Percentiles rank a stretch among this genome's conserved stretches.
Conservation (phyloP, 2,113 vertebrate genomes). For the Oxyura jamaicensis region DNA sequence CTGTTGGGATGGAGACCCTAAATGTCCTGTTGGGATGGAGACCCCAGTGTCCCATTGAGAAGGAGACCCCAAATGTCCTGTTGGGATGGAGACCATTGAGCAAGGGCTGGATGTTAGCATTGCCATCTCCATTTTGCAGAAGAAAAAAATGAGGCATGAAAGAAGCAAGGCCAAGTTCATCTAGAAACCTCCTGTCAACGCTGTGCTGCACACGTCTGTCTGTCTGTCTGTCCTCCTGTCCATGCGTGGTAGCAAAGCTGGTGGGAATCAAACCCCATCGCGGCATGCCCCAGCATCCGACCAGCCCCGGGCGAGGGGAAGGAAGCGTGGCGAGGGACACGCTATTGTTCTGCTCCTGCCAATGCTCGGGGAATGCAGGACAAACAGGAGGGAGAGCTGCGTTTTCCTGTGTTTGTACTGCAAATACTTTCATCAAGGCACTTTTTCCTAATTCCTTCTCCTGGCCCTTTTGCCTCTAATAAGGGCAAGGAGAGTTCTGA, state of each 20-base stretch:
- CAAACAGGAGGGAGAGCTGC: not conserved
- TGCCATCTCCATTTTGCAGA: rapidly evolving
- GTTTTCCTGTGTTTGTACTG: slow-evolving; percentile 65
- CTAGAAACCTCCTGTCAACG: not conserved
- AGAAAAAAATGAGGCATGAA: rapidly evolving
- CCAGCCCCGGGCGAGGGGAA: not conserved
- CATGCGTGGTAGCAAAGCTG: rapidly evolving
- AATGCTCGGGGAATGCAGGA: not conserved
- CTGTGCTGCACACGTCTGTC: not conserved
- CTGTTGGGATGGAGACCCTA: not conserved
- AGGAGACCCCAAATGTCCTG: no score
- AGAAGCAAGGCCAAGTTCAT: not conserved
- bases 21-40: no score
- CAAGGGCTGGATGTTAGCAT: not conserved
- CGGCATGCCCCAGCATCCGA: not conserved
- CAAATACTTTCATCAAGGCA: not conserved
- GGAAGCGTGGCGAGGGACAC: not conserved
- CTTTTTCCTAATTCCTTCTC: slow-evolving; percentile 11
- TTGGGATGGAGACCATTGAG: not conserved
- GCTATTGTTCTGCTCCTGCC: slow-evolving; percentile 19
- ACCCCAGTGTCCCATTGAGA: no score
- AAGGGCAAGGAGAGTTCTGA: not conserved
- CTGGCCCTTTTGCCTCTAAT: not conserved
- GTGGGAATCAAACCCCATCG: not conserved
- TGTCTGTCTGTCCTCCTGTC: not conserved